Evolutionary conservation across 2,888 invertebrate genomes (phyloP).

Genomic region (Abscondita cerata): DNA sequence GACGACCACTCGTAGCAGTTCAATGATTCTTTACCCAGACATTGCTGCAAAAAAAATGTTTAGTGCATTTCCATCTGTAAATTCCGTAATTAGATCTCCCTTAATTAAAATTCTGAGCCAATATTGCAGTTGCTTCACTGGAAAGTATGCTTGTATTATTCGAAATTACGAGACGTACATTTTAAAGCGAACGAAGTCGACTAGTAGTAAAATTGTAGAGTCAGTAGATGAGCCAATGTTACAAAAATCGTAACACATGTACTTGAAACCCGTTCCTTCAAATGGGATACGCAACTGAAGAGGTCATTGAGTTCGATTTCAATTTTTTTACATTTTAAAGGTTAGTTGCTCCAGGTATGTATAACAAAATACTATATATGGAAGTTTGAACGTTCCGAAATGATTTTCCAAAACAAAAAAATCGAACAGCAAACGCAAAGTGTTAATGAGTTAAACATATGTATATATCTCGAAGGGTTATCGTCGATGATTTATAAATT

Average conservation of each 20-base stretch:
- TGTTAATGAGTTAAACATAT: no score
- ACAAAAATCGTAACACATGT: not conserved
- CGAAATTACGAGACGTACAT: no score
- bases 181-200: no score
- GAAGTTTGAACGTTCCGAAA: no score
- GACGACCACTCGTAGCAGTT: constrained; percentile 61
- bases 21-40: constrained; percentile 42
- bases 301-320: constrained; percentile 53
- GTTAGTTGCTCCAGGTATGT: constrained; percentile 56
- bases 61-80: constrained; percentile 37
- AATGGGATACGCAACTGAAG: constrained; percentile 47
- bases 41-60: constrained; percentile 39
- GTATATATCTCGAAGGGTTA: constrained; percentile 3
- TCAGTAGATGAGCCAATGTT: no score
- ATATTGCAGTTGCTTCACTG: constrained; percentile 6
- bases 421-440: not conserved
- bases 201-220: no score
- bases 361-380: constrained; percentile 24
- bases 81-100: constrained; percentile 29
- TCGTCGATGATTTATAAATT: constrained; percentile 1
- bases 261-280: constrained; percentile 48
- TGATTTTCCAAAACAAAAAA: not conserved
- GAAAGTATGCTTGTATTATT: not conserved
- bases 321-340: constrained; percentile 55
- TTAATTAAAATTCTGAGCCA: constrained; percentile 3